phyloP scores from a whole-genome alignment of 2,113 vertebrate genomes.

The Neodon shergylaensis region DNA sequence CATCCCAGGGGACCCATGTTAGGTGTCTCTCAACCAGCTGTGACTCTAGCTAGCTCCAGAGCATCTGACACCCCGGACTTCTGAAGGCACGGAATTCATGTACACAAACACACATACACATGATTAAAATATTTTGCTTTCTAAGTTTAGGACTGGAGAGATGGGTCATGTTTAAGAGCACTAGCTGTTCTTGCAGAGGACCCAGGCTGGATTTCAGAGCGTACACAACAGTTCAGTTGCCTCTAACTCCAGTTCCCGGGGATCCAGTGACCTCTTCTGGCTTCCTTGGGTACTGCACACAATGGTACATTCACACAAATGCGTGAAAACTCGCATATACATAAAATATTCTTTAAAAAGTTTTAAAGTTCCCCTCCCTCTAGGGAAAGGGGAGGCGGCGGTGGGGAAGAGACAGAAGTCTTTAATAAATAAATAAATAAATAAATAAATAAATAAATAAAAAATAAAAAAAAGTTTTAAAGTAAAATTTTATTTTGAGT shows the following conservation, averaged over 20 bases:
- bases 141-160: not conserved
- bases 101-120: not conserved
- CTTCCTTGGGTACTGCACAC: not conserved
- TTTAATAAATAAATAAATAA: too few species aligned
- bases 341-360: not conserved
- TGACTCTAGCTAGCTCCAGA: not conserved
- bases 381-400: too few species aligned
- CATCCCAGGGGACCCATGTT: not conserved
- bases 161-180: not conserved
- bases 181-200: not conserved
- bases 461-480: not conserved
- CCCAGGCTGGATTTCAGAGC: not conserved
- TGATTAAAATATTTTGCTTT: not conserved
- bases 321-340: not conserved
- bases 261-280: not conserved
- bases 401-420: too few species aligned
- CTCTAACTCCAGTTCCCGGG: not conserved
- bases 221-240: not conserved
- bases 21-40: not conserved
- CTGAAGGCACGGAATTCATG: not conserved
- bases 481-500: not conserved
- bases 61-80: not conserved
- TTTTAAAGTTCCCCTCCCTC: too few species aligned
- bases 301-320: not conserved
- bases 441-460: too few species aligned